Evolutionary conservation across 2,888 invertebrate species (phyloP), one percentile per base, ranked within the genome.

Genomic region (Ormyrus labotus): DNA sequence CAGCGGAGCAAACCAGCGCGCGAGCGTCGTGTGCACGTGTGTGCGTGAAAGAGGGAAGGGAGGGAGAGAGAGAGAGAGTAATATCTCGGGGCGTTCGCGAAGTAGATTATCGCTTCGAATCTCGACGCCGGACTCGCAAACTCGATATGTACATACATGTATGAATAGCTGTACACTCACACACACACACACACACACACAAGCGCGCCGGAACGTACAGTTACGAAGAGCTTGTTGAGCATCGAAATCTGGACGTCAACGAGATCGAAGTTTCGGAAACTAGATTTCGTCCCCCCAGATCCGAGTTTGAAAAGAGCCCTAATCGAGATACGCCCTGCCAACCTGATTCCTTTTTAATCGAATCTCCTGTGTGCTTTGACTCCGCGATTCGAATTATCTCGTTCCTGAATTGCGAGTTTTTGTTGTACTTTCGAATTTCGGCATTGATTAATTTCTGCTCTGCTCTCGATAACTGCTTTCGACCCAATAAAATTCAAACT

Each of bases 261-360:
- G 55, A 71, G 81, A 81, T 81, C 74, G 78, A 67, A 81, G 69
- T 70, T 78, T 74, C 69, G 81, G 65, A 78, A 81, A 81, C 81
- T 81, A 70, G 78, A 81, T 78, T 81, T 70, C 9, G 50, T 5
- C 55, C 53, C 48, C 19, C 19, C 19, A 19, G 19, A 65, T 67
- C 47, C 57, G n/a, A 55, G 63, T 58, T 58, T 67, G 69, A 71
- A 80, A 80, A 74, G 69, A 60, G 71, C 74, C n/a, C 65, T 64
- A 80, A 75, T 80, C 74, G 65, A 71, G 61, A 69, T 60, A 61
- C 75, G 61, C 34, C 64, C 53, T 19, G 74, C 74, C 69, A 70
- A 65, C 61, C 50, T 57, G 60, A 72, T 80, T 80, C 76, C 13
- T 51, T 74, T 78, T 65, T 78, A 69, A 81, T 81, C 61, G 55